Evolutionary conservation across 2,888 invertebrate genomes (phyloP), one percentile per base, ranked within the genome.

Genomic region (Macrophya alboannulata): DNA sequence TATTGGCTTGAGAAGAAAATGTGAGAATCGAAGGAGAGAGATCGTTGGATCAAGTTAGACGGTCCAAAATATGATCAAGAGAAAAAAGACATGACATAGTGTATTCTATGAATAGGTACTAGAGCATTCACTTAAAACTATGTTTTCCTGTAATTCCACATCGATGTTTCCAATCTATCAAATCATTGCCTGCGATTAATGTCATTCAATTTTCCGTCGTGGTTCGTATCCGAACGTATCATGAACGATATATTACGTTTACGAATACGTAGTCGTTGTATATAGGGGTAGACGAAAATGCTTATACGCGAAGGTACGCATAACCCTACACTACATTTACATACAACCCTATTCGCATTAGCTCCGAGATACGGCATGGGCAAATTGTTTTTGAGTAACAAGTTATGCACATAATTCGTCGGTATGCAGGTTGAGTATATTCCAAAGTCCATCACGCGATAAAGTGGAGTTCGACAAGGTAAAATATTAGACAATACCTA

Each of bases 341-440:
- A 62, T 62, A 62, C 10, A 62, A 25, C 62, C 62, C 21, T 25
- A 62, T 62, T 25, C 62, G 25, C 62, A 62, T 62, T 25, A 62
- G 25, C 62, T 62, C 25, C 10, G 62, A 2, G 62, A 62, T 62
- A 62, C 4, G 62, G 62, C 10, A 62, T 62, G 25, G 25, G 25
- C 25, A 25, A 62, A 62, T 62, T 62, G 62, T 62, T 62, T 21
- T 62, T 62, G 10, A 25, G 25, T 62, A 62, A 62, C 62, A 62
- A 62, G 62, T 62, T 62, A 62, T 62, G 62, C 62, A 12, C 62
- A 62, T 62, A 62, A 62, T 62, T 25, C 12, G 25, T 25, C 25
- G 62, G 3, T 62, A 62, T 62, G 62, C 25, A 62, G 62, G 17
- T 17, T 25, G 68, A 15, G 68, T 68, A 68, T 68, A 37, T 68